phyloP scores from a whole-genome alignment of 2,888 invertebrate genomes.

The Rotaria magnacalcarata region DNA sequence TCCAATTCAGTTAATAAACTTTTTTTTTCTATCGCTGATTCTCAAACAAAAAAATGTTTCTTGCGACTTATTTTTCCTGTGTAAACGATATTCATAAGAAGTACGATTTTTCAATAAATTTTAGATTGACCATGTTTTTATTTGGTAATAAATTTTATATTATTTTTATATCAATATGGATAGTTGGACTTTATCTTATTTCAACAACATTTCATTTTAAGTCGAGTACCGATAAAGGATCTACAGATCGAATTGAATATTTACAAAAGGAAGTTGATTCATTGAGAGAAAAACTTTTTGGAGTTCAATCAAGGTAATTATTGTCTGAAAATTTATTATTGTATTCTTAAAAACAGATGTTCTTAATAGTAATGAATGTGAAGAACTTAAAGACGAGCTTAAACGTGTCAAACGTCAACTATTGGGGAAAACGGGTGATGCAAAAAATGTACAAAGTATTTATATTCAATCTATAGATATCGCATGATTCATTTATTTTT shows the following conservation, averaged over 20 bases:
- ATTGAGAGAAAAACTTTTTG: not conserved
- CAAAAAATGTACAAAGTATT: too few species aligned
- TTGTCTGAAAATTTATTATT: too few species aligned
- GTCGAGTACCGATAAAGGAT: not conserved
- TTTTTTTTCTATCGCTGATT: too few species aligned
- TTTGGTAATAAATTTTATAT: slow-evolving; percentile 4
- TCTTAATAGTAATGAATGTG: not conserved
- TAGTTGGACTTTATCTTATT: not conserved
- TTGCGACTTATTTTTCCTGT: too few species aligned
- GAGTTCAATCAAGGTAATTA: not conserved
- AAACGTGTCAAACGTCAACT: too few species aligned
- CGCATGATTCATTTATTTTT: not conserved
- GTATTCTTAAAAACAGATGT: too few species aligned
- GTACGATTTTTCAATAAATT: not conserved
- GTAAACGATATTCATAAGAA: too few species aligned
- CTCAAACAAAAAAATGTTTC: too few species aligned
- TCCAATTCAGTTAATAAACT: too few species aligned
- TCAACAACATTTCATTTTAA: not conserved
- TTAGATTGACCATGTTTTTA: not conserved
- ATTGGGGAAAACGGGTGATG: too few species aligned
- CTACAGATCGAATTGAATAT: not conserved
- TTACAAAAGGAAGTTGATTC: not conserved
- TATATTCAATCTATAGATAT: not conserved
- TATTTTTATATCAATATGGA: slow-evolving; percentile 17
- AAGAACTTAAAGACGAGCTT: not conserved